phyloP scores from a whole-genome alignment of 2,113 vertebrate species.

The Herpetotheres cachinnans region DNA sequence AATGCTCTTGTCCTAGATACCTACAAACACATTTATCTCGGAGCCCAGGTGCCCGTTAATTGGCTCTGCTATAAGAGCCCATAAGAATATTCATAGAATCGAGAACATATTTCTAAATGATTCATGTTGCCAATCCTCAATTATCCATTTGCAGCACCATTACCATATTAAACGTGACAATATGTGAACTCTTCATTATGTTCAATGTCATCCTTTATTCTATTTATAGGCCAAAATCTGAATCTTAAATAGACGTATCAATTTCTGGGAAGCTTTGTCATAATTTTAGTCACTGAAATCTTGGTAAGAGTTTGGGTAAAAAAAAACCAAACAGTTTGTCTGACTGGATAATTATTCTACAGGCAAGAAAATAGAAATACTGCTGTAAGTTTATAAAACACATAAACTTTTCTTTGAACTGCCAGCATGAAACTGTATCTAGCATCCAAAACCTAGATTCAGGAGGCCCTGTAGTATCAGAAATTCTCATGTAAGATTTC shows the following conservation, averaged over 20 bases:
- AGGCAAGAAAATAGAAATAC: neutral
- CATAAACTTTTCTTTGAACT: neutral
- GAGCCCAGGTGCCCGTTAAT: slow-evolving; percentile 7
- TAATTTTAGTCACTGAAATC: neutral
- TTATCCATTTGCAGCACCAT: slow-evolving; percentile 40
- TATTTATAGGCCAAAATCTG: slow-evolving; percentile 32
- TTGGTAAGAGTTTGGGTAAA: neutral
- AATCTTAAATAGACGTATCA: neutral
- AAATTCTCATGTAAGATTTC: neutral
- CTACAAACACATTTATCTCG: neutral
- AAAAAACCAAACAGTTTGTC: neutral
- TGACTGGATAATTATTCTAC: neutral
- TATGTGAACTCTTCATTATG: neutral
- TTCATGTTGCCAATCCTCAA: neutral
- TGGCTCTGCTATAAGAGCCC: neutral
- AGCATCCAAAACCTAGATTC: neutral
- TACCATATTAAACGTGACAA: neutral
- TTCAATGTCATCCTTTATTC: slow-evolving; percentile 18
- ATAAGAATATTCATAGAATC: slow-evolving; percentile 14
- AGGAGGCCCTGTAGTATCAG: neutral
- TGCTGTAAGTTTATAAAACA: neutral
- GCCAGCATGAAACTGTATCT: neutral
- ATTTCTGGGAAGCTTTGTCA: neutral
- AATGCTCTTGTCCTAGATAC: neutral
- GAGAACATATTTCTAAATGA: slow-evolving; percentile 18